phyloP scores from a whole-genome alignment of 37 sponge, comb jelly and placozoan species.

The Aphrocallistes beatrix region DNA sequence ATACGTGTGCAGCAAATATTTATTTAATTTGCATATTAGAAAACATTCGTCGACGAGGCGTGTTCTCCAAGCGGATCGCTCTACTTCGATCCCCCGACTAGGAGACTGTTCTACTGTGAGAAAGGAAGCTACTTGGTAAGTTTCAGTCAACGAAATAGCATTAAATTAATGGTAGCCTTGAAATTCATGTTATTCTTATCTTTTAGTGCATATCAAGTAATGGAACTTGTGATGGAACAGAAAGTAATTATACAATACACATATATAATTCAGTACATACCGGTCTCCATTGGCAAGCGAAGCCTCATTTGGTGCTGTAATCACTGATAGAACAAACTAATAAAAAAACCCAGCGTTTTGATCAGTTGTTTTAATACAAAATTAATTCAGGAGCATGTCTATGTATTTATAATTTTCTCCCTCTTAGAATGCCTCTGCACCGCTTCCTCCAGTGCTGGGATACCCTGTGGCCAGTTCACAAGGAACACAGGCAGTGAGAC shows the following conservation, averaged over 20 bases:
- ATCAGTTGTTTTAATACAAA: no score
- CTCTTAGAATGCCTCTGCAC: background rate
- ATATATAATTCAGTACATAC: no score
- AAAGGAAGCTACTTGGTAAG: background rate
- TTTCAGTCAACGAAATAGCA: background rate
- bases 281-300: no score
- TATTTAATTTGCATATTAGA: background rate
- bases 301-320: no score
- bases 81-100: background rate
- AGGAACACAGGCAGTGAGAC: background rate
- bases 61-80: background rate
- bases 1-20: no score
- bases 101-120: background rate
- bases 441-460: background rate
- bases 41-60: background rate
- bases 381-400: no score
- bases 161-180: background rate
- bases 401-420: background rate
- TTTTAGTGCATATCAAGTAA: slow-evolving; percentile 6
- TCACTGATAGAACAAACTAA: no score
- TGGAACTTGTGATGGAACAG: background rate
- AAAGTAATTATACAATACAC: background rate
- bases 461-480: background rate
- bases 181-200: background rate
- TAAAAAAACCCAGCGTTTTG: no score